A percentile compares a stretch with the other conserved stretches of the same genome.
Conservation (phyloP, 2,797 vertebrate species). For the Pseudochaenichthys georgianus region DNA sequence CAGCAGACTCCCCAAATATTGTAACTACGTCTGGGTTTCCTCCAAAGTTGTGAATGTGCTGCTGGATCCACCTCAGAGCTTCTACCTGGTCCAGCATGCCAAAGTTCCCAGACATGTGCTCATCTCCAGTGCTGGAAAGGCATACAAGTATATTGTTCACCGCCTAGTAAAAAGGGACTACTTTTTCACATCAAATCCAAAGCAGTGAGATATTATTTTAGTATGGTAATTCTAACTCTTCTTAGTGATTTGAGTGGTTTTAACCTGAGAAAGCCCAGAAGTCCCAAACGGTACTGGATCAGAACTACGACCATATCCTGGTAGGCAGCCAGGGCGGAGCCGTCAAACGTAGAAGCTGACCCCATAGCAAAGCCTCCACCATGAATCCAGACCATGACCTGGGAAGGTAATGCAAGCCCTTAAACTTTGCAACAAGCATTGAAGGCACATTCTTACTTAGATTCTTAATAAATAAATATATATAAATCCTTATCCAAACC, state of each 20-base stretch:
- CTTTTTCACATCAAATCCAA: background rate
- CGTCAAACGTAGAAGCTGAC: slow-evolving; percentile 78
- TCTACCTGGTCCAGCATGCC: slow-evolving; percentile 84
- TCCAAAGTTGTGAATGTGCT: slow-evolving; percentile 86
- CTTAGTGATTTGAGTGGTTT: slow-evolving; percentile 7
- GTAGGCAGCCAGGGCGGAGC: slow-evolving; percentile 82
- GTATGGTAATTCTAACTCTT: background rate
- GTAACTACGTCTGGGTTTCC: slow-evolving; percentile 83
- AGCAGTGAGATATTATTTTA: background rate
- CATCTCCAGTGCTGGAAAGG: slow-evolving; percentile 80
- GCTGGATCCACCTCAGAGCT: slow-evolving; percentile 83
- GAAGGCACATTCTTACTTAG: background rate
- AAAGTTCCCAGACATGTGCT: slow-evolving; percentile 80
- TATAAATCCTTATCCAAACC: background rate
- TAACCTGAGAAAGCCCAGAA: slow-evolving; percentile 89
- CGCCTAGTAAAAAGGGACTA: background rate
- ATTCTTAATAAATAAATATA: too few species aligned
- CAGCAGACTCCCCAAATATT: slow-evolving; percentile 86
- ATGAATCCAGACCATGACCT: slow-evolving; percentile 92
- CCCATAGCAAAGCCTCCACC: slow-evolving; percentile 77
- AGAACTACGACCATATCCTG: slow-evolving; percentile 86
- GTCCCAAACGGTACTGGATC: slow-evolving; percentile 88
- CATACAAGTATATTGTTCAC: background rate
- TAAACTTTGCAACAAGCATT: background rate
- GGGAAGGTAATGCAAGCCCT: slow-evolving; percentile 13